A percentile compares a stretch with the other conserved stretches of the same genome.
Conservation (phyloP, 2,797 vertebrate genomes). For the Sebastolobus alascanus region DNA sequence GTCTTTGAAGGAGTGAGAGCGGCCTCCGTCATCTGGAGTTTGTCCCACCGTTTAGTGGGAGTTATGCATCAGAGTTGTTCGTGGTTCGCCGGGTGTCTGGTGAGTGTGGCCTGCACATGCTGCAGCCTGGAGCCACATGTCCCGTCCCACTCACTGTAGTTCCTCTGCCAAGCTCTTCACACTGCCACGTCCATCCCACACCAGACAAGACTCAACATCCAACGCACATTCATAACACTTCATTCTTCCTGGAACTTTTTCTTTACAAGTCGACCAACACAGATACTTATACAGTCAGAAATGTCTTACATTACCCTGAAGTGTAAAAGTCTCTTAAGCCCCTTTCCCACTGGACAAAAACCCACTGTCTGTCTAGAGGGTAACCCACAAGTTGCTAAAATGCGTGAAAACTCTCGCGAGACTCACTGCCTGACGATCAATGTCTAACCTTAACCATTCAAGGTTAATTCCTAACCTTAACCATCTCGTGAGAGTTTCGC, state of each 20-base stretch:
- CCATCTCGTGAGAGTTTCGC: too few species aligned
- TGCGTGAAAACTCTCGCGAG: too few species aligned
- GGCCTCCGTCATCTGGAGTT: slow-evolving; percentile 43
- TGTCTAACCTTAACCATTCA: too few species aligned
- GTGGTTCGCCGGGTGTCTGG: slow-evolving; percentile 58
- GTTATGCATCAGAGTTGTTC: slow-evolving; percentile 43
- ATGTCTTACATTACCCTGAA: neutral
- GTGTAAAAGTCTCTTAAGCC: neutral
- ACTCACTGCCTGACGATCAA: too few species aligned
- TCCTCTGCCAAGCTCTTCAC: slow-evolving; percentile 54
- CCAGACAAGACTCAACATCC: slow-evolving; percentile 32
- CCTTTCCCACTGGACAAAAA: neutral
- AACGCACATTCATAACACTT: slow-evolving; percentile 17
- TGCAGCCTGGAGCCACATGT: slow-evolving; percentile 65
- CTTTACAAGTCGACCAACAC: neutral
- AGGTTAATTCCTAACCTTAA: too few species aligned
- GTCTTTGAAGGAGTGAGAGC: slow-evolving; percentile 3
- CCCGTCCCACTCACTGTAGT: slow-evolving; percentile 49
- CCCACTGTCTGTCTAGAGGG: neutral
- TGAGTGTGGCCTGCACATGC: slow-evolving; percentile 58
- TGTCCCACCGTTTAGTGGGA: slow-evolving; percentile 42
- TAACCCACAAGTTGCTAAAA: too few species aligned
- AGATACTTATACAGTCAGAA: neutral
- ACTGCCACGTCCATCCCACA: slow-evolving; percentile 56
- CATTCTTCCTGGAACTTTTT: slow-evolving; percentile 6